Percentiles rank a stretch among this genome's conserved stretches.
Evolutionary conservation across 2,888 invertebrate species (phyloP).

Genomic region (Clanis bilineata): DNA sequence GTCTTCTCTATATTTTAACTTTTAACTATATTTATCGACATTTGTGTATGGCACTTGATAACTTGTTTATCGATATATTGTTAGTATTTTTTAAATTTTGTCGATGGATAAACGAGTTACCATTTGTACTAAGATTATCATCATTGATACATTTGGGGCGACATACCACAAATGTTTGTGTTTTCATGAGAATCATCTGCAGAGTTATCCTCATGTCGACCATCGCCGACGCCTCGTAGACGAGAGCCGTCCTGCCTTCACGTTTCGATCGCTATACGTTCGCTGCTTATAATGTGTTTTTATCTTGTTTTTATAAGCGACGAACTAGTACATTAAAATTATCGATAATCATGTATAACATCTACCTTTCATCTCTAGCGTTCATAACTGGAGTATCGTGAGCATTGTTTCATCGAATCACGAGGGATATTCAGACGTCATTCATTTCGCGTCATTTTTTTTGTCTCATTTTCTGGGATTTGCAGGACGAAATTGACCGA

Average conservation of each 20-base stretch:
- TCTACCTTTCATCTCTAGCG: slow-evolving; percentile 66
- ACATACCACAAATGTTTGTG: not conserved
- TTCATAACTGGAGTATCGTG: slow-evolving; percentile 20
- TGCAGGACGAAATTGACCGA: not conserved
- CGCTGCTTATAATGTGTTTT: slow-evolving; percentile 10
- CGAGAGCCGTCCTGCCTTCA: not conserved
- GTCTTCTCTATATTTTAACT: slow-evolving; percentile 27
- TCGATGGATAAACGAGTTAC: not conserved
- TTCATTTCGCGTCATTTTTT: not conserved
- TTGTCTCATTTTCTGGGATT: not conserved
- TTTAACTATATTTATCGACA: not conserved
- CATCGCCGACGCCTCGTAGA: slow-evolving; percentile 1
- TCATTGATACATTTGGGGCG: not conserved
- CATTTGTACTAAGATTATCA: not conserved
- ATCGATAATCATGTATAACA: slow-evolving; percentile 48
- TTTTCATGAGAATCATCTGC: not conserved
- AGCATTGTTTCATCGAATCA: slow-evolving; percentile 2
- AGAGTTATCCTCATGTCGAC: not conserved
- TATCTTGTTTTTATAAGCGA: slow-evolving; percentile 25
- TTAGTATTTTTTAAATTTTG: not conserved
- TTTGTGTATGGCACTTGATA: not conserved
- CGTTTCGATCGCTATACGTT: slow-evolving; percentile 1
- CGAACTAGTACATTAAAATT: slow-evolving; percentile 18
- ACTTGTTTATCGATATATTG: not conserved
- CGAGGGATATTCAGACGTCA: not conserved